Evolutionary conservation across 2,888 invertebrate species (phyloP), one percentile per base, ranked within the genome.

Genomic region (Apoda limacodes): DNA sequence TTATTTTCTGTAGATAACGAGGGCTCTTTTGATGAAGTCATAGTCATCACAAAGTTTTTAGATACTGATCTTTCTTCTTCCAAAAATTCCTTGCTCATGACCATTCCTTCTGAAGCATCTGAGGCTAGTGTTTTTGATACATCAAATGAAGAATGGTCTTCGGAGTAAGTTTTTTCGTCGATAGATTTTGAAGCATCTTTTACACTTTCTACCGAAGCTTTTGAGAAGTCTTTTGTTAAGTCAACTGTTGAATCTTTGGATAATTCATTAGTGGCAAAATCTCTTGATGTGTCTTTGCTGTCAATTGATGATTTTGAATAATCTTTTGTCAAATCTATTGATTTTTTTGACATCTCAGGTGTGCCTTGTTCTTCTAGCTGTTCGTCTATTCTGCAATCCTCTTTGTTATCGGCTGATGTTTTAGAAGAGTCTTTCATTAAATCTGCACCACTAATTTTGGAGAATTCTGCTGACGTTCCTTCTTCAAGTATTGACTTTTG

Each of bases 181-280:
- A 80, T 61, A 1, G 80, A 80, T 45, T 65, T 69, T 6, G 78
- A 80, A 22, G 63, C 65, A 52, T 80, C 80, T 42, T 66, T 74
- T 2, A 80, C 75, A 45, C 78, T 78, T 44, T 80, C 80, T 30
- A 74, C 59, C 1, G 80, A 80, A n/a, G 64, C 68, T 43, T 78
- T 80, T 2, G 80, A 75, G 44, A 59, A 72, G 33, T 80, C 78
- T 53, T 76, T 78, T 1, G 67, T 64, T 32, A 80, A 55, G 34
- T 80, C 80, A 17, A 70, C 66, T 2, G 80, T 80, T n/a, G 80
- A 80, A 43, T 80, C 80, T 56, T 80, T 80, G 3, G 80, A 80
- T 22, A 80, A 36, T 44, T 80, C 80, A 46, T 80, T 80, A 9
- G 80, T 78, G 9, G 80, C 76, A 55, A 80, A 78, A 50, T 80